Evolutionary conservation across 2,888 invertebrate species (phyloP), one percentile per base, ranked within the genome.

Genomic region (Parelbella ahira): DNA sequence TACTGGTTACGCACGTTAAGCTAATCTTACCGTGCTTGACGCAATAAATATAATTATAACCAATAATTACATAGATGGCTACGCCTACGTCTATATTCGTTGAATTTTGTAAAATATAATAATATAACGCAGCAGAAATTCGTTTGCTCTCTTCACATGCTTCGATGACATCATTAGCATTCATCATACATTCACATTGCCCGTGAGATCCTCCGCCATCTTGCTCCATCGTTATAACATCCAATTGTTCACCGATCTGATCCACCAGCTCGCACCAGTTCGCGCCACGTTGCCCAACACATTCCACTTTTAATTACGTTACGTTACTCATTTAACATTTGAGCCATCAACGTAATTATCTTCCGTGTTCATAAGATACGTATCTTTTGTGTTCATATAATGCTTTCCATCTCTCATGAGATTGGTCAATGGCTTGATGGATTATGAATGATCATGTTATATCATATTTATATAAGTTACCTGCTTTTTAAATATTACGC

Each of bases 351-450:
- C 7, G 18, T 36, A 42, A 42, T 42, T 29, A 42, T 42, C 21
- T 42, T 29, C 34, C 34, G 42, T 7, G 29, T 24, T 18, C 21
- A 34, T 13, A n/a, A 36, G 27, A 34, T 28, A 9, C 3, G 13
- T 21, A 34, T 34, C 41, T 3, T 15, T 21, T 27, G 20, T 8
- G 3, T 36, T 18, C 18, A 19, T 7, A 27, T 33, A 27, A 27
- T 33, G 20, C 41, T 41, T 41, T 33, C 41, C 13, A 27, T 41
- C 33, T 41, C 41, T 33, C n/a, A 13, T 21, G 12, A 3, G 33
- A 21, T 13, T 15, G 4, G n/a, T n/a, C n/a, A n/a, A n/a, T n/a
- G n/a, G n/a, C n/a, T n/a, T n/a, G n/a, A n/a, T n/a, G n/a, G n/a
- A n/a, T n/a, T n/a, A n/a, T n/a, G n/a, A 11, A 10, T 11, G n/a